phyloP scores from a whole-genome alignment of 2,888 invertebrate species.

The Tenthredo notha region DNA sequence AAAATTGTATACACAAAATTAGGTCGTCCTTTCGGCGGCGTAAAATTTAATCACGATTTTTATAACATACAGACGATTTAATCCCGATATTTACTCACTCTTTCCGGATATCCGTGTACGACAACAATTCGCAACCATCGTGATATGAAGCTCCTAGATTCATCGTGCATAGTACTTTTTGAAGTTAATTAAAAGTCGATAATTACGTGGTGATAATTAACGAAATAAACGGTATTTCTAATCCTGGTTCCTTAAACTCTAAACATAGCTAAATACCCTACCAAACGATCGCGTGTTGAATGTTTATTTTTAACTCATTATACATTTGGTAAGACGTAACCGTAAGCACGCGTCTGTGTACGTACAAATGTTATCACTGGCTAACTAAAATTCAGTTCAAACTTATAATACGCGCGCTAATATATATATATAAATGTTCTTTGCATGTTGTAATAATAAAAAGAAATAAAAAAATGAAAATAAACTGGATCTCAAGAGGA shows the following conservation, averaged over 20 bases:
- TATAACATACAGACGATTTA: neutral
- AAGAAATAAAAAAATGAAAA: neutral
- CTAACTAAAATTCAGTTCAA: neutral
- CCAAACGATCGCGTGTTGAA: slow-evolving; percentile 22
- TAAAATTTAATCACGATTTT: neutral
- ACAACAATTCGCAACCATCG: slow-evolving; percentile 73
- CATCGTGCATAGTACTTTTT: slow-evolving; percentile 67
- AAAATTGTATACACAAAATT: neutral
- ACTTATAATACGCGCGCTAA: neutral
- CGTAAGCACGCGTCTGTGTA: neutral
- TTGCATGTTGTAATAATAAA: neutral
- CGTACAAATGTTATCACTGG: neutral
- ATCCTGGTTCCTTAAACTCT: neutral
- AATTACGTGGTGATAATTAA: neutral
- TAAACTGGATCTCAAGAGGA: neutral
- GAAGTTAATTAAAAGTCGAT: neutral
- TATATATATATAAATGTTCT: neutral
- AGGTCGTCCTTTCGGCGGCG: neutral
- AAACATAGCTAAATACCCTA: slow-evolving; percentile 5
- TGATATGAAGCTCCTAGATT: slow-evolving; percentile 67
- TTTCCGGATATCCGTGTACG: slow-evolving; percentile 68
- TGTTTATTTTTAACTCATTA: slow-evolving; percentile 43
- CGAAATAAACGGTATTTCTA: neutral
- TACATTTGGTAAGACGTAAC: neutral
- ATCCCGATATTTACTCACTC: slow-evolving; percentile 63